Conservation (phyloP, 2,113 vertebrate genomes). For the Carlito syrichta region DNA sequence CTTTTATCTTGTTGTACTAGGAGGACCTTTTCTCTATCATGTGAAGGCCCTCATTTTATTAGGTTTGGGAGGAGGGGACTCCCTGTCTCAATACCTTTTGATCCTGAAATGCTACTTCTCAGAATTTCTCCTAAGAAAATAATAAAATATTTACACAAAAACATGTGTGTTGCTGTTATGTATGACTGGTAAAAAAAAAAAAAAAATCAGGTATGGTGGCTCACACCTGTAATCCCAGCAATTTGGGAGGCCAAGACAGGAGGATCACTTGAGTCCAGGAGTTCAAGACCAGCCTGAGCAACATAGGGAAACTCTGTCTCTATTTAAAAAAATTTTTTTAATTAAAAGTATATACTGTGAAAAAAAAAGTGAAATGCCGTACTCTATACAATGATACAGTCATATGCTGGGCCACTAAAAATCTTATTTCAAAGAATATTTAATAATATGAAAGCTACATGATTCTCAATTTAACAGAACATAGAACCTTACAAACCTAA, state of each 20-base stretch:
- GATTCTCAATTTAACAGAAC: neutral
- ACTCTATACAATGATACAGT: neutral
- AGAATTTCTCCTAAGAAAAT: neutral
- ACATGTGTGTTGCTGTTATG: neutral
- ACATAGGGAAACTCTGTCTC: no score
- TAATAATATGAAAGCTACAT: neutral
- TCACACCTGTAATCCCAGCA: no score
- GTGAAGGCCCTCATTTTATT: no score
- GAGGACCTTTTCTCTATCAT: no score
- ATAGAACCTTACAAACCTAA: neutral
- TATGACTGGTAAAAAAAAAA: neutral
- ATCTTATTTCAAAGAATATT: neutral
- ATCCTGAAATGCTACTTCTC: slow-evolving; percentile 29
- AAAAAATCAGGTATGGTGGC: no score
- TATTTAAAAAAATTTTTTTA: no score
- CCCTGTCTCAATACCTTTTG: neutral
- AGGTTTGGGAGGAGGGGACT: no score
- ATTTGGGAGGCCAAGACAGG: no score
- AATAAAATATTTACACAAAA: neutral
- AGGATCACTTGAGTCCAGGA: no score
- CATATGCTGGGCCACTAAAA: neutral
- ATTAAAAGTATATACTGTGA: no score
- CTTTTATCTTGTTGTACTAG: no score
- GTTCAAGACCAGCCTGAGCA: no score
- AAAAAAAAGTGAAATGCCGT: neutral